phyloP scores from a whole-genome alignment of 2,797 vertebrate species.

The Staurois parvus region DNA sequence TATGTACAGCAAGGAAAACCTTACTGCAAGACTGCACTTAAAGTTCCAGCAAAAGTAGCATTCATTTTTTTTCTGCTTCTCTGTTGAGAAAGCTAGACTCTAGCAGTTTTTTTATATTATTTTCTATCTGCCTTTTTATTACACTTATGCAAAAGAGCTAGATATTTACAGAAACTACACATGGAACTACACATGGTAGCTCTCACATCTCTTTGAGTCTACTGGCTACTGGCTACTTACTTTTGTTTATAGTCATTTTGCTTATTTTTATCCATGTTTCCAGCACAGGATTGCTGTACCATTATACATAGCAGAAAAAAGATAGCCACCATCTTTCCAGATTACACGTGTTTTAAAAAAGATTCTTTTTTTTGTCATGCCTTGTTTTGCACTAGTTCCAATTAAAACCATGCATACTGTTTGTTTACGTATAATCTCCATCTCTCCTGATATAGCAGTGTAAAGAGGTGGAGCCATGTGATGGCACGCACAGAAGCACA shows the following conservation, averaged over 20 bases:
- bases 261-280: neutral
- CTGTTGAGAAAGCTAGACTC: neutral
- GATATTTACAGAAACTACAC: neutral
- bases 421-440: neutral
- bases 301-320: neutral
- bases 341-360: neutral
- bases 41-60: neutral
- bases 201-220: neutral
- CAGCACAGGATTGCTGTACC: neutral
- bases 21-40: neutral
- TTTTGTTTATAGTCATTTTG: neutral
- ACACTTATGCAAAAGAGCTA: neutral
- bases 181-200: neutral
- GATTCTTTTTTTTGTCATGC: neutral
- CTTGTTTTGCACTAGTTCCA: neutral
- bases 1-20: neutral
- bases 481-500: neutral
- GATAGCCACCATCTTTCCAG: neutral
- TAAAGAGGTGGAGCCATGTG: slow-evolving; percentile 3
- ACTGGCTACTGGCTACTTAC: neutral
- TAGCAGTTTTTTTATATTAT: too few species aligned
- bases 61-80: neutral
- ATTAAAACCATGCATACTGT: neutral
- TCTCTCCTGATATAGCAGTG: neutral
- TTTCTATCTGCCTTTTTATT: too few species aligned